Evolutionary conservation across 2,113 vertebrate genomes (phyloP).

Genomic region (Dipodomys ordii): DNA sequence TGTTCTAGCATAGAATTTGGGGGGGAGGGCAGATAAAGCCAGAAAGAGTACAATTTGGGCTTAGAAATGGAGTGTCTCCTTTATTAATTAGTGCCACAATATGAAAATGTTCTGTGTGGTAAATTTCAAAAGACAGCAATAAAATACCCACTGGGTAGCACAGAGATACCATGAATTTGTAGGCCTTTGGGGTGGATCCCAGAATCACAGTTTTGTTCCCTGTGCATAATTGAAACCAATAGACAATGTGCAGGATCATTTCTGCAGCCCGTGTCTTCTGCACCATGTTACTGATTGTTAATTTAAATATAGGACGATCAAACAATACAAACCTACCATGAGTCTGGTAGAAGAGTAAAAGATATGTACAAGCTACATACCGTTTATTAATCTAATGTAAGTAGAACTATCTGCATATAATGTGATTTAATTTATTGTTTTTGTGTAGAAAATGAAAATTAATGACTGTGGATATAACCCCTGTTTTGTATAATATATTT

Average conservation of each 20-base stretch:
- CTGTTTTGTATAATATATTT: slow-evolving; percentile 89
- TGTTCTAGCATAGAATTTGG: background rate
- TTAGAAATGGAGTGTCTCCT: slow-evolving; percentile 45
- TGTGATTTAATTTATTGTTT: slow-evolving; percentile 95
- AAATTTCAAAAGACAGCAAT: background rate
- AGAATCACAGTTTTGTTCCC: slow-evolving; percentile 60
- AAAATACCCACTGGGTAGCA: background rate
- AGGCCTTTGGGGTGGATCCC: background rate
- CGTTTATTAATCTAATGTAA: slow-evolving; percentile 91
- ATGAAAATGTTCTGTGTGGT: background rate
- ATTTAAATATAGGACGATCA: slow-evolving; percentile 69
- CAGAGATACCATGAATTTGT: background rate
- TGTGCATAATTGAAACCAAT: slow-evolving; percentile 51
- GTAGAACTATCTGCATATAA: slow-evolving; percentile 95
- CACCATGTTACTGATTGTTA: slow-evolving; percentile 45
- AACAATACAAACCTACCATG: slow-evolving; percentile 60
- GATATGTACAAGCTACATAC: slow-evolving; percentile 76
- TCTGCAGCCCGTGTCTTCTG: slow-evolving; percentile 52
- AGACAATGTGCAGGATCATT: slow-evolving; percentile 47
- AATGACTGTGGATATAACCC: slow-evolving; percentile 90
- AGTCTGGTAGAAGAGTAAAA: slow-evolving; percentile 73
- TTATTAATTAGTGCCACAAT: slow-evolving; percentile 11
- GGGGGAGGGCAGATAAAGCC: background rate
- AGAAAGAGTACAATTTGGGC: slow-evolving; percentile 26
- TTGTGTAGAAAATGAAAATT: slow-evolving; percentile 90